Base-by-base conservation (phyloP, 2,888 invertebrate genomes). In the Ametastegia equiseti region DNA sequence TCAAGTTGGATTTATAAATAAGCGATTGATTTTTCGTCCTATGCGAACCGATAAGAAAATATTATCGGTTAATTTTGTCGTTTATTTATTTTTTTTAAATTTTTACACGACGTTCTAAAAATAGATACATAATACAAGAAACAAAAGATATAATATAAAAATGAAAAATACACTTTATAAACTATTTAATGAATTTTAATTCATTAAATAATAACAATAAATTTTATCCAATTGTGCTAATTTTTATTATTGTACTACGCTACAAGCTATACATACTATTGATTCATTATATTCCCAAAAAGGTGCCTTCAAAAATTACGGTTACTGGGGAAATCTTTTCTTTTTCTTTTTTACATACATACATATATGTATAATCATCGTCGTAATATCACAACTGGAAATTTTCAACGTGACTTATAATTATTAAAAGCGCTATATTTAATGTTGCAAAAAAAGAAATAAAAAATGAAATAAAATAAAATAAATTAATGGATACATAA, bases 161-260 rank as follows among this genome's bases (percentile, higher is more conserved):
- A n/a, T n/a, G n/a, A n/a, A 42, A 13, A 42, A 42, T 11, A 19
- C 11, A 69, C 23, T 33, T 63, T 63, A 33, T 19, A n/a, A n/a
- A n/a, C n/a, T 63, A 63, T 63, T 33, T 33, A 63, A 23, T 54
- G 54, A 54, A 54, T 54, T 54, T 54, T 54, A 54, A 23, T 54
- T 23, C 3, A 23, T 54, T 54, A n/a, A 63, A 33, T 63, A 63
- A n/a, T n/a, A n/a, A n/a, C n/a, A 33, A 15, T 63, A n/a, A n/a
- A 63, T 63, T 63, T 63, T n/a, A 0, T n/a, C 33, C 15, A 63
- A 63, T 63, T 33, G 63, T 63, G 30, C 30, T 63, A 63, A 63
- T 63, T 63, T 63, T 63, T 63, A 63, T 63, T 23, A n/a, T 63
- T 30, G 15, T 2, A 27, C 19, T 63, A 33, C 63, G 63, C 13